Evolutionary conservation across 2,888 invertebrate species (phyloP), one percentile per base, ranked within the genome.

Genomic region (Protophormia terraenovae): DNA sequence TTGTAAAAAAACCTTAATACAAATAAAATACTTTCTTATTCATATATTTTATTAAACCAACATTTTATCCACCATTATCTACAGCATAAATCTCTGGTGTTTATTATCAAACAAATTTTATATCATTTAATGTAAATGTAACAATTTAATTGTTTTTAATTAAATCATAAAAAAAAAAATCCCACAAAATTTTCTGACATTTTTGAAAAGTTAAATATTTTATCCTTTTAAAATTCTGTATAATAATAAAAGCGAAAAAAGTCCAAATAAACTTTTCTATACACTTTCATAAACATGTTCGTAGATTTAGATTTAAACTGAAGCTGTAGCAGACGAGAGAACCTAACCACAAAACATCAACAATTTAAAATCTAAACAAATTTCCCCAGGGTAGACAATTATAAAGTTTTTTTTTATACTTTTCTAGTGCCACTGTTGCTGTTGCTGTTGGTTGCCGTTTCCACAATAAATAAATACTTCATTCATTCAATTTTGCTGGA

Each of bases 291-390:
- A 50, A 50, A 45, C 53, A 62, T 19, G 27, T 27, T 62, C 24
- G 19, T 35, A 32, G 55, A 64, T 58, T 55, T 35, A 32, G 55
- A 64, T 58, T 55, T 16, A 72, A 55, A n/a, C 14, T 32, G 53
- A 41, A 69, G 58, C 62, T 32, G n/a, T 6, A 45, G 27, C 14
- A 72, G 41, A 64, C 22, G 19, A 47, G 12, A 35, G 29, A 69
- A 78, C 45, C 73, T 73, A 29, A 55, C 84, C 81, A 85, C 84
- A 85, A 85, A 85, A 85, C 81, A 85, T 81, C 81, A 85, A 78
- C 84, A 85, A 85, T 85, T 82, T 82, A 78, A 85, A 81, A 85
- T 85, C 81, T 73, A 71, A 85, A 78, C 78, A 81, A 82, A 85
- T 85, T 85, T 82, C 84, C 81, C 84, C 27, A 50, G 81, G 81